Evolutionary conservation across 2,113 vertebrate species (phyloP).

Genomic region (Dasyurus viverrinus): DNA sequence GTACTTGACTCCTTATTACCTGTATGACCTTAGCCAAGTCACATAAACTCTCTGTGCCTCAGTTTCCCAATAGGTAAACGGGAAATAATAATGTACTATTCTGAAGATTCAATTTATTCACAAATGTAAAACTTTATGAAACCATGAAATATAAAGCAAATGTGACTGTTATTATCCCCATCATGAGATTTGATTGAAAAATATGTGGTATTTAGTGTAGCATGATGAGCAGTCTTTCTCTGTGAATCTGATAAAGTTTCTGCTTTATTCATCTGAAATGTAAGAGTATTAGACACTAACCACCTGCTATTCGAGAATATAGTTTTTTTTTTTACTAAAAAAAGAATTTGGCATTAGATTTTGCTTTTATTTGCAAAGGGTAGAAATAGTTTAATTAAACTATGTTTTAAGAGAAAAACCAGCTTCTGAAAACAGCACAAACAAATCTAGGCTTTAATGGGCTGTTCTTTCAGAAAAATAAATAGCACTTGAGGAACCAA

Average conservation of each 20-base stretch:
- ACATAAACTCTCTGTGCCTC: neutral
- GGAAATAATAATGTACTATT: neutral
- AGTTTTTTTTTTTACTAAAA: neutral
- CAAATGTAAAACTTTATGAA: conserved; percentile 20
- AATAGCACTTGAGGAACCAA: conserved; percentile 9
- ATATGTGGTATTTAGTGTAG: neutral
- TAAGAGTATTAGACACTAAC: neutral
- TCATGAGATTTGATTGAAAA: neutral
- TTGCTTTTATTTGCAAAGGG: conserved; percentile 56
- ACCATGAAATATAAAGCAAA: neutral
- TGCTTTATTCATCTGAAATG: conserved; percentile 51
- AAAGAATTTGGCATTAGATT: conserved; percentile 57
- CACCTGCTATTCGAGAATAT: neutral
- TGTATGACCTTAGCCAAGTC: neutral
- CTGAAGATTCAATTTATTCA: conserved; percentile 22
- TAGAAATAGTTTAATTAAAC: conserved; percentile 55
- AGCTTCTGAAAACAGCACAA: neutral
- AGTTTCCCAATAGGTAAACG: neutral
- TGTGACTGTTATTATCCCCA: neutral
- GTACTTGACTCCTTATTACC: neutral
- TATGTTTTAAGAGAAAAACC: conserved; percentile 26
- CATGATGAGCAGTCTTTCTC: conserved; percentile 23
- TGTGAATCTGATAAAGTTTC: conserved; percentile 43
- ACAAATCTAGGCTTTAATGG: conserved; percentile 56
- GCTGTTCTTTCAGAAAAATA: conserved; percentile 56